phyloP scores from a whole-genome alignment of 2,113 vertebrate genomes.

The Anser brachyrhynchus region DNA sequence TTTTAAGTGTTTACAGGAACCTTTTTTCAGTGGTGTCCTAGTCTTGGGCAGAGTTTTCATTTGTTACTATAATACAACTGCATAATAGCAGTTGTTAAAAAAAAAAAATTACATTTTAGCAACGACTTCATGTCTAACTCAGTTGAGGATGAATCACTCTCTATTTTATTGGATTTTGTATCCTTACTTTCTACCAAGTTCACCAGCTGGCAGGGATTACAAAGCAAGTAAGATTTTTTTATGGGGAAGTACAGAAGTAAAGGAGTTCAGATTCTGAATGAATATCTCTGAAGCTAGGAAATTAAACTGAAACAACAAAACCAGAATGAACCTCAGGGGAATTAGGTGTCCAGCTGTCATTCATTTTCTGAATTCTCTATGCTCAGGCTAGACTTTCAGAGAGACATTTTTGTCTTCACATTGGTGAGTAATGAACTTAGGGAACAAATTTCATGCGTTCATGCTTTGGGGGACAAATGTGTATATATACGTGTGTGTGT shows the following conservation, averaged over 20 bases:
- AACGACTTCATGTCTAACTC: conserved; percentile 23
- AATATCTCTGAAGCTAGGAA: conserved; percentile 7
- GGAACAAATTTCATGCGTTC: background rate
- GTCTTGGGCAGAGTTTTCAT: background rate
- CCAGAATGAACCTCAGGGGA: background rate
- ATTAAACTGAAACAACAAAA: background rate
- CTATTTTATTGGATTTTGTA: background rate
- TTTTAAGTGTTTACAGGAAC: background rate
- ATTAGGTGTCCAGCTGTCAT: background rate
- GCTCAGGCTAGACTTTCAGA: background rate
- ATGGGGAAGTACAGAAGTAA: conserved; percentile 4
- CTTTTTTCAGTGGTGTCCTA: background rate
- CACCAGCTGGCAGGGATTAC: background rate
- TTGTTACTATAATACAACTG: background rate
- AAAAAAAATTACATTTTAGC: conserved; percentile 23
- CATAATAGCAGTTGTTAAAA: conserved; percentile 20
- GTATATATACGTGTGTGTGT: background rate
- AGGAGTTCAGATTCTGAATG: conserved; percentile 10
- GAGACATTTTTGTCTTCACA: background rate
- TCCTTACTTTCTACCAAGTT: conserved; percentile 12
- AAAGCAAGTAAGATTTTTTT: conserved; percentile 31
- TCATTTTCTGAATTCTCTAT: background rate
- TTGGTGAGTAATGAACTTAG: background rate
- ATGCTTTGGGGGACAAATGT: background rate
- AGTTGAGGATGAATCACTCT: conserved; percentile 52